phyloP scores from a whole-genome alignment of 30 jellyfish, hydroid and myxozoan genomes.

The Morbakka virulenta region DNA sequence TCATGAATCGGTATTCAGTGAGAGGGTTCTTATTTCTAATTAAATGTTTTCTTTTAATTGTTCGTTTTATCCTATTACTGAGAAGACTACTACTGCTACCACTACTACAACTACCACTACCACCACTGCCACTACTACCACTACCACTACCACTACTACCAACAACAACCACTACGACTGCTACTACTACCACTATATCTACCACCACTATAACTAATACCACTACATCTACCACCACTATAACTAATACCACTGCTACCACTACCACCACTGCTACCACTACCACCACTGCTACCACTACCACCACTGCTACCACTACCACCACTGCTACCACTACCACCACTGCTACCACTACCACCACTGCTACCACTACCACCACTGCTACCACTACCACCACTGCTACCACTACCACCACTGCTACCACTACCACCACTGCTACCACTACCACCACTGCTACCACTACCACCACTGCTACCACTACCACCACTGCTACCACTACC shows the following conservation, averaged over 20 bases:
- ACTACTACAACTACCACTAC: not conserved
- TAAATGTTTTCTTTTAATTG: no score
- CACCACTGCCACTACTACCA: not conserved
- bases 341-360: constrained; percentile 1
- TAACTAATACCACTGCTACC: no score
- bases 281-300: not conserved
- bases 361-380: constrained; percentile 1
- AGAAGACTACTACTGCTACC: not conserved
- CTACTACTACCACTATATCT: no score
- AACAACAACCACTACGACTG: no score
- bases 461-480: constrained; percentile 1
- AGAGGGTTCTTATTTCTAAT: no score
- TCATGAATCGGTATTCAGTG: no score
- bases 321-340: constrained; percentile 1
- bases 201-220: no score
- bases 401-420: constrained; percentile 1
- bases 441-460: constrained; percentile 1
- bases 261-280: not conserved
- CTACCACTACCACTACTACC: constrained; percentile 1
- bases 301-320: constrained; percentile 2
- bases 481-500: not conserved
- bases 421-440: constrained; percentile 2
- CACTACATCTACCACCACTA: no score
- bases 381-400: not conserved
- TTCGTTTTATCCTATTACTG: no score